Evolutionary conservation across 2,797 vertebrate species (phyloP).

Genomic region (Eupleurogrammus muticus): DNA sequence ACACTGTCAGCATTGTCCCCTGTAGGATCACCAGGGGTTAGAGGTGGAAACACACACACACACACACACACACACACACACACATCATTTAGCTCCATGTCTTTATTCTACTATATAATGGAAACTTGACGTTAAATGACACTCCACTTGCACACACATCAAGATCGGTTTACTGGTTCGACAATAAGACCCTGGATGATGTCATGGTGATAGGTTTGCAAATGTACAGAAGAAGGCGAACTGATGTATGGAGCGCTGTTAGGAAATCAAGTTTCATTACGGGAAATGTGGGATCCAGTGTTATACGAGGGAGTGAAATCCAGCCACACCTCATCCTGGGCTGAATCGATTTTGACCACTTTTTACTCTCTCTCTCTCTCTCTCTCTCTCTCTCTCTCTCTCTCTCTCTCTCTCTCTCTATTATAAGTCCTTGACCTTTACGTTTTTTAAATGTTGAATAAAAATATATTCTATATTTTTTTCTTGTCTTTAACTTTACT

Average conservation of each 20-base stretch:
- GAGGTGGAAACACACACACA: slow-evolving; percentile 19
- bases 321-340: background rate
- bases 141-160: background rate
- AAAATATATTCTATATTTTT: background rate
- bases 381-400: background rate
- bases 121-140: background rate
- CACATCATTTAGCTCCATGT: slow-evolving; percentile 7
- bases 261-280: background rate
- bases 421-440: background rate
- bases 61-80: slow-evolving; percentile 17
- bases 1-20: slow-evolving; percentile 64
- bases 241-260: background rate
- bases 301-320: background rate
- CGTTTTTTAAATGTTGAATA: background rate
- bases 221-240: no score
- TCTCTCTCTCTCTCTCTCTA: background rate
- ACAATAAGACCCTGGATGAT: background rate
- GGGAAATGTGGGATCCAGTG: background rate
- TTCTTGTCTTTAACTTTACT: background rate
- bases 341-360: background rate
- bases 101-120: background rate
- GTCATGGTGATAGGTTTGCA: background rate
- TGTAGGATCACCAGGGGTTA: slow-evolving; percentile 29
- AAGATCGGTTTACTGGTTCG: background rate
- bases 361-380: background rate